phyloP scores from a whole-genome alignment of 2,888 invertebrate genomes.

The Venusia cambrica region DNA sequence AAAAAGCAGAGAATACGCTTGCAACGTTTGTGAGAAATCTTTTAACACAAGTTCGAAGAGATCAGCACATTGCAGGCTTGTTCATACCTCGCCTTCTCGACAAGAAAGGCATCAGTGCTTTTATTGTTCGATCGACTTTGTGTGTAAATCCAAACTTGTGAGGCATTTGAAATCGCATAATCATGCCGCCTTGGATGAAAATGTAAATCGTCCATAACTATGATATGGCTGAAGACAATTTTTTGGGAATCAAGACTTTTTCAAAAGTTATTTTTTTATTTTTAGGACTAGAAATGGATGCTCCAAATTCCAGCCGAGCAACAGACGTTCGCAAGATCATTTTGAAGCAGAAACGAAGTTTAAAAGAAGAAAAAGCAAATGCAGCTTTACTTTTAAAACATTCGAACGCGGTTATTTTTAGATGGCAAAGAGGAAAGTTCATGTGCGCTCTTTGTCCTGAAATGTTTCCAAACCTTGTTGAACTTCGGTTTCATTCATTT shows the following conservation, averaged over 20 bases:
- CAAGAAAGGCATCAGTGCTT: constrained; percentile 40
- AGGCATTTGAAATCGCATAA: constrained; percentile 50
- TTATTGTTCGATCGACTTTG: constrained; percentile 48
- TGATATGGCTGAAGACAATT: no score
- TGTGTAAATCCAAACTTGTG: constrained; percentile 48
- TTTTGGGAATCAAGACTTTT: no score
- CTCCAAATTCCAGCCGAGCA: constrained; percentile 17
- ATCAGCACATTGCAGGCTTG: constrained; percentile 48
- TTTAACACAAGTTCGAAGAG: constrained; percentile 61
- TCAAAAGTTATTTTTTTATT: constrained; percentile 33
- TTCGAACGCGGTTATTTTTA: constrained; percentile 59
- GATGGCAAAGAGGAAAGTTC: constrained; percentile 55
- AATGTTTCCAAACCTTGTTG: constrained; percentile 37
- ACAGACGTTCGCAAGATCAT: constrained; percentile 35
- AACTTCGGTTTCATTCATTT: constrained; percentile 45
- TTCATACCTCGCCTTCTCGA: constrained; percentile 43
- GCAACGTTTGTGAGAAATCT: constrained; percentile 48
- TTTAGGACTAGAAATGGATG: constrained; percentile 47
- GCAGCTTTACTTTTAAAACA: constrained; percentile 52
- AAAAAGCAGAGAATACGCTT: constrained; percentile 48
- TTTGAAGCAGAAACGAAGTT: constrained; percentile 50
- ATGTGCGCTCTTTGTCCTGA: constrained; percentile 57
- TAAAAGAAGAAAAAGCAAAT: constrained; percentile 49
- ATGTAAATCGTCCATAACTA: no score
- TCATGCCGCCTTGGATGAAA: no score